Evolutionary conservation across 2,113 vertebrate genomes (phyloP).

Genomic region (Alethe diademata): DNA sequence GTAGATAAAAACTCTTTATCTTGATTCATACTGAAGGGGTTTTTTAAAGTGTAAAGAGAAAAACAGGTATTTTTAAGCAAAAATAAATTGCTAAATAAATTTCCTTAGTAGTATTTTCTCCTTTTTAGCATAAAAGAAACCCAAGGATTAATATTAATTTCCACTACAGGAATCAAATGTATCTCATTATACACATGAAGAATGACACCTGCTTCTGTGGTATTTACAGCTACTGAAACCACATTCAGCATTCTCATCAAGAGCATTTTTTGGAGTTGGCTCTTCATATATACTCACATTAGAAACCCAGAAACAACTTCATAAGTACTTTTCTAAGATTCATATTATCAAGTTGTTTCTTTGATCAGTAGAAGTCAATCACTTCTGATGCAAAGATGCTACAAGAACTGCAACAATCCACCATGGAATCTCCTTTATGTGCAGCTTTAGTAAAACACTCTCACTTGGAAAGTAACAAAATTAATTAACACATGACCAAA

Average conservation of each 20-base stretch:
- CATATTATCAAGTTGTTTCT: not conserved
- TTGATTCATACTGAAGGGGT: not conserved
- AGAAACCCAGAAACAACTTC: not conserved
- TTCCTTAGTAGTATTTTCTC: not conserved
- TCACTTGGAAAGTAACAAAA: not conserved
- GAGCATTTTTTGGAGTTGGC: not conserved
- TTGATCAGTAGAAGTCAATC: not conserved
- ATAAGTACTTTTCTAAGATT: not conserved
- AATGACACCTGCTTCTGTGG: not conserved
- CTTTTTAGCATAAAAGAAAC: not conserved
- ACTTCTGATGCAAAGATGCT: not conserved
- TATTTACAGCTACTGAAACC: not conserved
- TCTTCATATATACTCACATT: not conserved
- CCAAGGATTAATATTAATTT: not conserved
- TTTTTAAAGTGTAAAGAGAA: not conserved
- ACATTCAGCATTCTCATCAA: fast-evolving
- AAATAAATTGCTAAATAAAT: not conserved
- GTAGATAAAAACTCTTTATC: not conserved
- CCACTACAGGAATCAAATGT: not conserved
- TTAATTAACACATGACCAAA: not conserved
- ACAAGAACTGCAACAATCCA: not conserved
- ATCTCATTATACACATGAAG: not conserved
- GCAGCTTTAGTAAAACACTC: not conserved
- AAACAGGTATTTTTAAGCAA: not conserved
- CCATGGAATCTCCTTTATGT: not conserved